A percentile compares a stretch with the other conserved stretches of the same genome.
Evolutionary conservation across 2,888 invertebrate species (phyloP).

Genomic region (Nasonia oneida): DNA sequence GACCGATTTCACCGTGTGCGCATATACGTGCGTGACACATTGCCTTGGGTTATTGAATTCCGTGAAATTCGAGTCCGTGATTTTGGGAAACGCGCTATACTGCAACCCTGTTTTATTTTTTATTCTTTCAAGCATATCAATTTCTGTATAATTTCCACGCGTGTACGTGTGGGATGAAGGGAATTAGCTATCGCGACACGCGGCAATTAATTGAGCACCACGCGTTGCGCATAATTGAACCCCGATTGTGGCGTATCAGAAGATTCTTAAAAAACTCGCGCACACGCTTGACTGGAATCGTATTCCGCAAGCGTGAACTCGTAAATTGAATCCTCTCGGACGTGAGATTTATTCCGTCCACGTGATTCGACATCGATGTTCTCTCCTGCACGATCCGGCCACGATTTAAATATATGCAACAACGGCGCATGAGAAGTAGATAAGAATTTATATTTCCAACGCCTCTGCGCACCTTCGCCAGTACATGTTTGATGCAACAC

Average conservation of each 20-base stretch:
- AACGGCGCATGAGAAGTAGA: constrained; percentile 67
- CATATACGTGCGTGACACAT: background rate
- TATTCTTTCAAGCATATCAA: background rate
- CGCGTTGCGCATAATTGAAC: constrained; percentile 33
- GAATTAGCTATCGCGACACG: constrained; percentile 25
- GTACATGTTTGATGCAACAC: constrained; percentile 34
- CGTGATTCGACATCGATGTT: constrained; percentile 67
- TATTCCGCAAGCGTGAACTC: constrained; percentile 41
- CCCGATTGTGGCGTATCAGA: constrained; percentile 3
- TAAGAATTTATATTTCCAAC: constrained; percentile 54
- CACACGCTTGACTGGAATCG: constrained; percentile 31
- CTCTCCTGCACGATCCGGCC: constrained; percentile 54
- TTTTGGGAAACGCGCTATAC: no score
- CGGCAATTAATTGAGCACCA: constrained; percentile 38
- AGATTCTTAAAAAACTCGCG: constrained; percentile 10
- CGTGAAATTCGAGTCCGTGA: no score
- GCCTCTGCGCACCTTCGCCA: background rate
- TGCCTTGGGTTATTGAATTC: background rate
- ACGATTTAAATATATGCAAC: constrained; percentile 73
- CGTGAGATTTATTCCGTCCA: constrained; percentile 66
- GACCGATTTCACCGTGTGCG: background rate
- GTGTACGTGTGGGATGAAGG: background rate
- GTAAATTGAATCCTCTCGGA: constrained; percentile 39
- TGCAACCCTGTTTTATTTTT: background rate
- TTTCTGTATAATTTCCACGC: no score